Evolutionary conservation across 2,888 invertebrate genomes (phyloP).

Genomic region (Limnephilus rhombicus): DNA sequence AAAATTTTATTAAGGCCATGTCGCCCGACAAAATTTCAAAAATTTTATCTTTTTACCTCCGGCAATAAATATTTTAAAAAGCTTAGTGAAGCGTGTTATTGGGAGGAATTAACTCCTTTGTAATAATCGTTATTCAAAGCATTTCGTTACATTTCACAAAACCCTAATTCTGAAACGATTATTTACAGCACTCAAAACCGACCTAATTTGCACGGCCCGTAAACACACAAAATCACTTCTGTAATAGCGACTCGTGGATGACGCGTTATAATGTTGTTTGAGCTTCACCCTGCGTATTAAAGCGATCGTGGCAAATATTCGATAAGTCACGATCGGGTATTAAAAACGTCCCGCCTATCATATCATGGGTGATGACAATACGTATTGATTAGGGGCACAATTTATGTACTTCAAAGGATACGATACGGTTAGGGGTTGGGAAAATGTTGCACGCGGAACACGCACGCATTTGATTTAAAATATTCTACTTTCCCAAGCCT

Average conservation of each 20-base stretch:
- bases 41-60: slow-evolving; percentile 21
- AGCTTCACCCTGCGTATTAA: neutral
- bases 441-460: neutral
- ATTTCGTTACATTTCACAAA: slow-evolving; percentile 43
- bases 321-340: slow-evolving; percentile 31
- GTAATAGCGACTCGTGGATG: neutral
- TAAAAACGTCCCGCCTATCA: neutral
- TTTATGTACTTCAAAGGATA: neutral
- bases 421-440: neutral
- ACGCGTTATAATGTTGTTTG: neutral
- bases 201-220: slow-evolving; percentile 5
- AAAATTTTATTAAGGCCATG: neutral
- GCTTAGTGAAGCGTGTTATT: slow-evolving; percentile 44
- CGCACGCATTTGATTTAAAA: too few relatives aligned
- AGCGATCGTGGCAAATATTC: neutral
- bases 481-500: too few relatives aligned
- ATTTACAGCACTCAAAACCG: slow-evolving; percentile 27
- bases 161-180: slow-evolving; percentile 29
- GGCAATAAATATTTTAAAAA: slow-evolving; percentile 29
- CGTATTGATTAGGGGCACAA: slow-evolving; percentile 6
- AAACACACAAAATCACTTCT: slow-evolving; percentile 20
- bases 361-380: slow-evolving; percentile 20
- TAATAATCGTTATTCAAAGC: slow-evolving; percentile 43
- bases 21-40: neutral
- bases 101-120: slow-evolving; percentile 47